Percentiles rank a stretch among this genome's conserved stretches.
Conservation (phyloP, 2,888 invertebrate species). For the Drosophila anomalipes region DNA sequence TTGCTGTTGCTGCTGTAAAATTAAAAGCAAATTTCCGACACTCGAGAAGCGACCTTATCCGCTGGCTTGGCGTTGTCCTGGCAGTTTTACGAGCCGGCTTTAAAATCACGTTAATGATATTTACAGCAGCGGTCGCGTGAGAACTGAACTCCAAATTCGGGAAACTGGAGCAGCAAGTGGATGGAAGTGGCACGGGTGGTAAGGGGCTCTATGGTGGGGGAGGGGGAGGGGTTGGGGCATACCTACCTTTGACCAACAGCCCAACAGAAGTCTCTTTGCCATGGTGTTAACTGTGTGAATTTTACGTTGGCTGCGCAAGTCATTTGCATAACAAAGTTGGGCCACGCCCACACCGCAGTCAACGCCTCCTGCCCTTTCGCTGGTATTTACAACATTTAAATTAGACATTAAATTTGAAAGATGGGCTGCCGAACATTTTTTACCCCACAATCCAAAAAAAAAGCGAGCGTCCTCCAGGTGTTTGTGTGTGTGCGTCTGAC, state of each 20-base stretch:
- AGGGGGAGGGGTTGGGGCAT: neutral
- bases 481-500: constrained; percentile 21
- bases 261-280: constrained; percentile 35
- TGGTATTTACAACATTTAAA: constrained; percentile 78
- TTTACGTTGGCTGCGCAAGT: constrained; percentile 60
- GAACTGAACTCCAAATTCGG: constrained; percentile 49
- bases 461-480: constrained; percentile 3
- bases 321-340: constrained; percentile 79
- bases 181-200: neutral
- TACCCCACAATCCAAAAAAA: constrained; percentile 4
- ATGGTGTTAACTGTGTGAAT: constrained; percentile 75
- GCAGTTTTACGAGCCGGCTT: constrained; percentile 74
- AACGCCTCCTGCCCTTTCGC: constrained; percentile 25
- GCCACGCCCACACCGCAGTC: constrained; percentile 44
- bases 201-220: neutral
- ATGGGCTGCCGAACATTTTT: constrained; percentile 74
- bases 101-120: constrained; percentile 81
- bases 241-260: constrained; percentile 47
- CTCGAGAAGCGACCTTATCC: constrained; percentile 43
- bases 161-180: constrained; percentile 56
- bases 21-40: constrained; percentile 76
- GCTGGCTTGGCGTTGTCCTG: constrained; percentile 47
- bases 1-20: constrained; percentile 49
- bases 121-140: constrained; percentile 63
- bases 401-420: constrained; percentile 80